Evolutionary conservation across 2,797 vertebrate species (phyloP).

Genomic region (Lagocephalus sceleratus): DNA sequence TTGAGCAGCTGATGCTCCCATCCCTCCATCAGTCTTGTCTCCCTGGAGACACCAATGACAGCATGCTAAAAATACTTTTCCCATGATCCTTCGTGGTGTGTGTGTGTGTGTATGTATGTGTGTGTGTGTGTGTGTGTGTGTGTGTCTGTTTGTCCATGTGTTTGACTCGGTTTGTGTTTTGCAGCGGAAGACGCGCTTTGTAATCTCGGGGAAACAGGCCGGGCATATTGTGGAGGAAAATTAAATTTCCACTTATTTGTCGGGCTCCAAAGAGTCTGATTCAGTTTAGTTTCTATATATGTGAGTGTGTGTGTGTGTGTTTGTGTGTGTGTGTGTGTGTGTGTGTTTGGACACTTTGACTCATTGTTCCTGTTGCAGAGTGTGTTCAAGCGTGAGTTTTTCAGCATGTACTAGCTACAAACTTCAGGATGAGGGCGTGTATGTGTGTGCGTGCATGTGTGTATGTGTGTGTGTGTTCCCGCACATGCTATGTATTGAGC

Average conservation of each 20-base stretch:
- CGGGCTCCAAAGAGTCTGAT: conserved; percentile 13
- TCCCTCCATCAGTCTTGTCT: conserved; percentile 59
- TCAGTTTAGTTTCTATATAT: conserved; percentile 2
- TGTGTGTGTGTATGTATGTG: conserved; percentile 14
- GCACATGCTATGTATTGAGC: too few species aligned
- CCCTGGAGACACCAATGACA: conserved; percentile 71
- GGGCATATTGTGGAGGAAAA: conserved; percentile 40
- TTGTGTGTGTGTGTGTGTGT: neutral
- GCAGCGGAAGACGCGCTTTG: conserved; percentile 10
- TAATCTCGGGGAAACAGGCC: conserved; percentile 43
- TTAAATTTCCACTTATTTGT: conserved; percentile 41
- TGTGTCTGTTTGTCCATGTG: conserved; percentile 1
- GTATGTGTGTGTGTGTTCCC: neutral
- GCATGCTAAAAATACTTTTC: conserved; percentile 72
- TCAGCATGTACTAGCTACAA: too few species aligned
- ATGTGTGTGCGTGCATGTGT: neutral
- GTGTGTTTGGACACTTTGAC: too few species aligned
- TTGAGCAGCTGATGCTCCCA: conserved; percentile 70
- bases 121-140: conserved; percentile 26
- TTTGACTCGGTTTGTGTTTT: conserved; percentile 18
- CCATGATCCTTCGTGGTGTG: conserved; percentile 59
- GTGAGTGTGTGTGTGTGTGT: neutral
- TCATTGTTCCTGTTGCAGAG: too few species aligned
- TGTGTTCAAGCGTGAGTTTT: too few species aligned
- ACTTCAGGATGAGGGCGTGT: too few species aligned